Percentiles rank a stretch among this genome's conserved stretches.
Evolutionary conservation across 2,888 invertebrate species (phyloP).

Genomic region (Drosophila antonietae): DNA sequence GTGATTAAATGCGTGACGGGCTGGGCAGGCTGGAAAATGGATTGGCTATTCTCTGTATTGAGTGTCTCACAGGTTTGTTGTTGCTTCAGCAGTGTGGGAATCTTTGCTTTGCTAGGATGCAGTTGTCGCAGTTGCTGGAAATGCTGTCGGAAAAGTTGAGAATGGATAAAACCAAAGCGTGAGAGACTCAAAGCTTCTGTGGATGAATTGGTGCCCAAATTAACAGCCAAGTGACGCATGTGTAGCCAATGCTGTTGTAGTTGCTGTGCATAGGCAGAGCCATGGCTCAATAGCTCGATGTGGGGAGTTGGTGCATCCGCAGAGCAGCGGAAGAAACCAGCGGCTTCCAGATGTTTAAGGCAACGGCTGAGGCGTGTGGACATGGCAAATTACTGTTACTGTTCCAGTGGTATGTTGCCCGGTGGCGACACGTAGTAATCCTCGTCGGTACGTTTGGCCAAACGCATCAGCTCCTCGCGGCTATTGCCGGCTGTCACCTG

Average conservation of each 20-base stretch:
- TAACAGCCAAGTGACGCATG: conserved; percentile 52
- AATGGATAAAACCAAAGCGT: conserved; percentile 72
- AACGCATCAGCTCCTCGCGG: conserved; percentile 89
- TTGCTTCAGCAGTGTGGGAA: conserved; percentile 75
- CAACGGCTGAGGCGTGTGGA: conserved; percentile 58
- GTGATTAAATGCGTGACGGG: conserved; percentile 64
- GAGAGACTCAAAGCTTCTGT: neutral
- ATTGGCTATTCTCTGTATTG: neutral
- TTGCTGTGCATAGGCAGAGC: conserved; percentile 60
- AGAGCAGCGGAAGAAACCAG: conserved; percentile 46
- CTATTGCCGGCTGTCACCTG: conserved; percentile 89
- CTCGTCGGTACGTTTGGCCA: conserved; percentile 91
- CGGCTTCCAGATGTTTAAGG: conserved; percentile 54
- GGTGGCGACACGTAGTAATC: conserved; percentile 96
- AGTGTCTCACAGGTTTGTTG: neutral
- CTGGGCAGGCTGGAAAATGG: conserved; percentile 33
- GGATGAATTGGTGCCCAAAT: conserved; percentile 27
- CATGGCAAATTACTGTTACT: conserved; percentile 50
- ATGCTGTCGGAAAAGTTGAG: conserved; percentile 72
- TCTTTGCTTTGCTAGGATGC: conserved; percentile 65
- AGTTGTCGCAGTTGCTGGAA: conserved; percentile 53
- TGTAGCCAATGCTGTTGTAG: conserved; percentile 65
- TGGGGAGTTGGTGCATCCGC: conserved; percentile 22
- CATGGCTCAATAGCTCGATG: conserved; percentile 61
- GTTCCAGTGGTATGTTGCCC: conserved; percentile 91